Base-by-base conservation (phyloP, 1,140 invertebrate species). In the Ridgeia piscesae region DNA sequence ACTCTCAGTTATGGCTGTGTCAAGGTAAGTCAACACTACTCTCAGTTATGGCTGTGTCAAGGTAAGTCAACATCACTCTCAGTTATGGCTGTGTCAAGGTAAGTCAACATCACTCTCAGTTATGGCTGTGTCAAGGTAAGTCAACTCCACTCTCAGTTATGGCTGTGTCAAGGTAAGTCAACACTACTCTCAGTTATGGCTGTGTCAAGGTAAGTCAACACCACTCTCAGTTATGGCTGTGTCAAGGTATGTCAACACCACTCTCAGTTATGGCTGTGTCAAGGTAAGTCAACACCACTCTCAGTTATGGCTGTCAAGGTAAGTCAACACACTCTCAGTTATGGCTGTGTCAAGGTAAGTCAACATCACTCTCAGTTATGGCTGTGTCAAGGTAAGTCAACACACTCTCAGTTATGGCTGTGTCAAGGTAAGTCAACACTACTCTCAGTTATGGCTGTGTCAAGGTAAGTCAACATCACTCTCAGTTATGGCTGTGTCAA, bases 301-400 rank as follows among this genome's bases (percentile, higher is more conserved):
- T 8, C 58, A 27, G n/a, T n/a, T n/a, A n/a, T n/a, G n/a, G n/a
- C n/a, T n/a, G n/a, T 93, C 31, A 93, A 91, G 92, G 93, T 93
- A 34, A 8, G 34, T 93, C 6, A 35, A 35, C 34, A 35, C 27
- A 77, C 58, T 77, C 11, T 8, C 58, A 27, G n/a, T n/a, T n/a
- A n/a, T n/a, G n/a, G n/a, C n/a, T n/a, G n/a, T n/a, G n/a, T 93
- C 31, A 93, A 91, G 92, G 93, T 93, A 34, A 8, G 34, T 93
- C 6, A 35, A 35, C 34, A 35, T 2, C 27, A 77, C 58, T 77
- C 11, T 8, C 58, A 27, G n/a, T n/a, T n/a, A n/a, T n/a, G n/a
- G n/a, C n/a, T n/a, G n/a, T n/a, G n/a, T 93, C 31, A 93, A 91
- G 92, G 93, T 93, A 34, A 8, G 34, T 93, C 6, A 35, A 35